These are phyloP conservation scores for human DNA, from an alignment of 2,113 vertebrate species.

Conservation along the genomic window GRCh38 chr1:205711001-205711500, in stretches of 20 bases:
- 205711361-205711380: neutral
- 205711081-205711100: neutral
- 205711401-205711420: neutral
- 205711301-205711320: slow-evolving; percentile 67
- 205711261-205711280: neutral
- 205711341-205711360: neutral
- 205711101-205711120: neutral
- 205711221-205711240: neutral
- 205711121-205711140: neutral
- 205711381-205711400: neutral
- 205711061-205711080: neutral
- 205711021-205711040: neutral
- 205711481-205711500: neutral
- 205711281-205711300: slow-evolving; percentile 5
- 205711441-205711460: neutral
- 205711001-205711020: neutral
- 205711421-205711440: neutral
- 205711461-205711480: neutral
- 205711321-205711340: neutral
- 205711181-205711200: neutral
- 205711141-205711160: neutral
- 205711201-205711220: neutral
- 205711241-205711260: neutral
- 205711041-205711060: neutral
- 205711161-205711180: neutral